These are phyloP conservation scores for Glossosoma conforme DNA, from an alignment of 1,140 invertebrate genomes.

Conservation along the genomic window DNA sequence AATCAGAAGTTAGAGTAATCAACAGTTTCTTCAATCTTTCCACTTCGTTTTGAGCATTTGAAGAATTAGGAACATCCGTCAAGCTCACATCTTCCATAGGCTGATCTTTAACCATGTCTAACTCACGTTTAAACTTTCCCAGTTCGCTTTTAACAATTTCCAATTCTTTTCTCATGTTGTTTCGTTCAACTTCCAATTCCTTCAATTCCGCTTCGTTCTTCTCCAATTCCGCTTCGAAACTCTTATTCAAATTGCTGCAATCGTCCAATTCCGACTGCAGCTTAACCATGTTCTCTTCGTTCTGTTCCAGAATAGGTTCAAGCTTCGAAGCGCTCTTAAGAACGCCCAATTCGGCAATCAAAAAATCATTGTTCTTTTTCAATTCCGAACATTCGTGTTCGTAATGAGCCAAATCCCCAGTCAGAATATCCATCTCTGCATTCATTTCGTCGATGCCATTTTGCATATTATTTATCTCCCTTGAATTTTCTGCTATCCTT, in stretches of 20 bases:
- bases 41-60: constrained; percentile 37
- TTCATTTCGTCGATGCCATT: constrained; percentile 45
- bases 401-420: constrained; percentile 54
- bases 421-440: constrained; percentile 53
- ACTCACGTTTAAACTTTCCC: constrained; percentile 45
- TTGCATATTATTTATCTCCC: constrained; percentile 40
- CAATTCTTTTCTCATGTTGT: constrained; percentile 39
- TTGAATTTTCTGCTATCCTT: constrained; percentile 41
- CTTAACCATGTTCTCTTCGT: constrained; percentile 58
- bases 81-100: constrained; percentile 19
- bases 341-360: constrained; percentile 57
- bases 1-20: constrained; percentile 37
- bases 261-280: constrained; percentile 58
- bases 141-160: constrained; percentile 45
- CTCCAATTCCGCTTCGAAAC: constrained; percentile 47
- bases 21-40: constrained; percentile 42
- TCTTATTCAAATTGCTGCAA: constrained; percentile 46
- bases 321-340: constrained; percentile 56
- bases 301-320: constrained; percentile 61
- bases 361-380: constrained; percentile 61
- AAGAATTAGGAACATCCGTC: too few relatives aligned
- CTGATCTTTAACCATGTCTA: constrained; percentile 39
- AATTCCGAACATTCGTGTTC: constrained; percentile 59
- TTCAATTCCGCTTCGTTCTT: constrained; percentile 41
- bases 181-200: constrained; percentile 43